These are phyloP conservation scores for Callinectes sapidus DNA, from an alignment of 2,888 invertebrate species.

Conservation along the genomic window DNA sequence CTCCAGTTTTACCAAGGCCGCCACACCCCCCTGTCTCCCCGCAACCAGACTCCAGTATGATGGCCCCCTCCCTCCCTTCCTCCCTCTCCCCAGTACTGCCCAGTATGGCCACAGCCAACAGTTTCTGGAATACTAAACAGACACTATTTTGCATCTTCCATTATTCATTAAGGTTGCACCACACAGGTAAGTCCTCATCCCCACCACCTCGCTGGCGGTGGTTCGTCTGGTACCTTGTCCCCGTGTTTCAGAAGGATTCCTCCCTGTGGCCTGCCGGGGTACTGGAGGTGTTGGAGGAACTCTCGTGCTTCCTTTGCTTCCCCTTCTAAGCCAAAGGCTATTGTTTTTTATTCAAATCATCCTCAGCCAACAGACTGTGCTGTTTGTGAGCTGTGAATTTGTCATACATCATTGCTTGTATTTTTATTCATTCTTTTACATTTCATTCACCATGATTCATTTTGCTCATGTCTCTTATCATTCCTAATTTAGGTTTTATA, in stretches of 20 bases:
- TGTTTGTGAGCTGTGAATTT: slow-evolving; percentile 57
- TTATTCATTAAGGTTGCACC: slow-evolving; percentile 28
- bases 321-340: slow-evolving; percentile 65
- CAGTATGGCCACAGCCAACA: slow-evolving; percentile 22
- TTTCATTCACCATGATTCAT: slow-evolving; percentile 51
- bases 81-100: slow-evolving; percentile 53
- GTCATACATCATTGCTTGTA: slow-evolving; percentile 38
- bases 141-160: slow-evolving; percentile 38
- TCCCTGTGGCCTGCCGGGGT: slow-evolving; percentile 23
- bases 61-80: not conserved
- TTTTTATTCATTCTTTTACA: slow-evolving; percentile 41
- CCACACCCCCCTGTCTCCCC: slow-evolving; percentile 63
- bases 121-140: slow-evolving; percentile 26
- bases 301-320: slow-evolving; percentile 58
- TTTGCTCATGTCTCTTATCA: slow-evolving; percentile 60
- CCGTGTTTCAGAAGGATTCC: not conserved
- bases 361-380: slow-evolving; percentile 55
- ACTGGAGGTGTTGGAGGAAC: not conserved
- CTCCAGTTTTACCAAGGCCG: slow-evolving; percentile 76
- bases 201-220: not conserved
- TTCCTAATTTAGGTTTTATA: slow-evolving; percentile 63
- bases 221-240: not conserved
- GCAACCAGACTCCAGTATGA: slow-evolving; percentile 67
- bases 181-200: slow-evolving; percentile 11
- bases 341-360: slow-evolving; percentile 39